Evolutionary conservation across 2,113 vertebrate genomes (phyloP).

Genomic region (Corythornis cristatus): DNA sequence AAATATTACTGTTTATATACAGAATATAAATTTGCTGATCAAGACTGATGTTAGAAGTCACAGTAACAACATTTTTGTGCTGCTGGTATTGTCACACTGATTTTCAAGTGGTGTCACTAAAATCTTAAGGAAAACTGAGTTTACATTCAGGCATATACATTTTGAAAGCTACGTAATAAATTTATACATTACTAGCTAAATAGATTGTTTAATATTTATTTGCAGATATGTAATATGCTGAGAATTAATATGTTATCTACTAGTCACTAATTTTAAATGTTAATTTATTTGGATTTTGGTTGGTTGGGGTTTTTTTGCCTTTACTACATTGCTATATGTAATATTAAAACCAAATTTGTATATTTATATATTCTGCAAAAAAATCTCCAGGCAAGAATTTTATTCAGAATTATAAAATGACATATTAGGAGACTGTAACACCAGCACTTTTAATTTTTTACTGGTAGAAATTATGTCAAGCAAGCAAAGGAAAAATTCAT

Average conservation of each 20-base stretch:
- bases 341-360: background rate
- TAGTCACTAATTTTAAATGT: constrained; percentile 22
- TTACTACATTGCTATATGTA: background rate
- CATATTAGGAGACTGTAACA: background rate
- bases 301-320: background rate
- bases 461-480: background rate
- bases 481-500: background rate
- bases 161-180: background rate
- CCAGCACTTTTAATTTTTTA: background rate
- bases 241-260: constrained; percentile 16
- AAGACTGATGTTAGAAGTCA: constrained; percentile 23
- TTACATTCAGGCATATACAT: background rate
- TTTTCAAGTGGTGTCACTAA: constrained; percentile 39
- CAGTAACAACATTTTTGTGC: constrained; percentile 14
- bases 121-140: constrained; percentile 15
- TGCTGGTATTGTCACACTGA: constrained; percentile 7
- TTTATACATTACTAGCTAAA: constrained; percentile 22
- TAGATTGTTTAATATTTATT: background rate
- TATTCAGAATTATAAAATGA: background rate
- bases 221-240: background rate
- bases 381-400: background rate
- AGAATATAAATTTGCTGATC: constrained; percentile 31
- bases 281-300: background rate
- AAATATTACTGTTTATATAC: background rate
- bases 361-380: background rate